A percentile compares a stretch with the other conserved stretches of the same genome.
Evolutionary conservation across 2,888 invertebrate genomes (phyloP).

Genomic region (Diarsia brunnea): DNA sequence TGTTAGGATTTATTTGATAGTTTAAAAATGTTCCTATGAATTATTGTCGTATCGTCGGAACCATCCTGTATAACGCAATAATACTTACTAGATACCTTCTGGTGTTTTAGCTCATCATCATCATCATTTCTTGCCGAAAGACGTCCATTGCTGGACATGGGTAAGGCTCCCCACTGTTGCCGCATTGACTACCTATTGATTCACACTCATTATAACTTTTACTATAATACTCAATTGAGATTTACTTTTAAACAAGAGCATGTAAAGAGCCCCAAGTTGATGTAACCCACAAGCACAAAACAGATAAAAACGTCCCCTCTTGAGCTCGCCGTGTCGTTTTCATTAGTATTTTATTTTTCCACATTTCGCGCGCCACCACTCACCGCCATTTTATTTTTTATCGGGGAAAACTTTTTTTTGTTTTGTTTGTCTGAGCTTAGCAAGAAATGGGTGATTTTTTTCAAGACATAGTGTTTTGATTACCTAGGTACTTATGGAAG

Average conservation of each 20-base stretch:
- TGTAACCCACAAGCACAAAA: constrained; percentile 53
- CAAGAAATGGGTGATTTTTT: constrained; percentile 26
- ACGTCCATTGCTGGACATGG: too few species aligned
- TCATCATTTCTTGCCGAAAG: too few species aligned
- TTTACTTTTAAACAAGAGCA: constrained; percentile 12
- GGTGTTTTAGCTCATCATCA: too few species aligned
- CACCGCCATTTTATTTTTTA: constrained; percentile 49
- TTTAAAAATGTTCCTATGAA: too few species aligned
- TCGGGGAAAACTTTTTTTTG: constrained; percentile 33
- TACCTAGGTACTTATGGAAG: not conserved
- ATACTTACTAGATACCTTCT: too few species aligned
- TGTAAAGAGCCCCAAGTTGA: constrained; percentile 45
- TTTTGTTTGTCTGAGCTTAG: constrained; percentile 19
- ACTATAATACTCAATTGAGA: constrained; percentile 12
- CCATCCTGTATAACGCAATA: too few species aligned
- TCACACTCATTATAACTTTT: not conserved
- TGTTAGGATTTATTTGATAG: too few species aligned
- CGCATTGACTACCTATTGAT: not conserved
- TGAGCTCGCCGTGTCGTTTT: constrained; percentile 58
- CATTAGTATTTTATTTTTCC: constrained; percentile 62
- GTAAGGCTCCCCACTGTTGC: too few species aligned
- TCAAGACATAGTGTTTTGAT: constrained; percentile 6
- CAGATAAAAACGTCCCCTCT: constrained; percentile 58
- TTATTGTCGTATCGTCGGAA: too few species aligned
- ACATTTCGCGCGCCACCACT: constrained; percentile 50